Evolutionary conservation across 2,797 vertebrate species (phyloP).

Genomic region (Micromesistius poutassou): DNA sequence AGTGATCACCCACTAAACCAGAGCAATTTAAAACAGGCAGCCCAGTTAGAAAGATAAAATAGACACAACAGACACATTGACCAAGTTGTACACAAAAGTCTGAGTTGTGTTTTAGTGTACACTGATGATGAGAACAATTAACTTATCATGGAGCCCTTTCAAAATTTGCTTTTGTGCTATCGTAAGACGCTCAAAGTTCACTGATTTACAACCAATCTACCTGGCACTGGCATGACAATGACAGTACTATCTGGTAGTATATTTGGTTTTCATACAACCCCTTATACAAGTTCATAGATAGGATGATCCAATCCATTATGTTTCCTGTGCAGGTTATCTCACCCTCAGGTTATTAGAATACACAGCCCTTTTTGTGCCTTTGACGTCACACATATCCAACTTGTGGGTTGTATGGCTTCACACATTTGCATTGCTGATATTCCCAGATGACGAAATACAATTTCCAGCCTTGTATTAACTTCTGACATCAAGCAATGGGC

Average conservation of each 20-base stretch:
- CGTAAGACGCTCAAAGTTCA: neutral
- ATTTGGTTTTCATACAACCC: neutral
- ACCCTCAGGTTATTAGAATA: neutral
- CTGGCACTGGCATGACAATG: neutral
- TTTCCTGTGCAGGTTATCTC: neutral
- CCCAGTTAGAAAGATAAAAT: neutral
- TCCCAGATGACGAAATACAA: neutral
- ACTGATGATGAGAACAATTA: neutral
- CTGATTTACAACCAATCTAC: neutral
- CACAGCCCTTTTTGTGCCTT: neutral
- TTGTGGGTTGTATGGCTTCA: neutral
- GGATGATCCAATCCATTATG: neutral
- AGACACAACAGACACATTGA: neutral
- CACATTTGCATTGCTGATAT: neutral
- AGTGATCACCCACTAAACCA: neutral
- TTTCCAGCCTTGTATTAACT: neutral
- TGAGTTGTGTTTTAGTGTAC: neutral
- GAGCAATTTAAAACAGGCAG: neutral
- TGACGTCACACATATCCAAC: neutral
- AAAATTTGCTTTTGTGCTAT: neutral
- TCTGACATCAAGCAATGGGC: conserved; percentile 5
- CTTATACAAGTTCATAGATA: neutral
- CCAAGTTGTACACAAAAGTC: neutral
- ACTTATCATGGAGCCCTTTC: neutral
- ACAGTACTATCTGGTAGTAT: neutral